Evolutionary conservation across 2,888 invertebrate genomes (phyloP), one percentile per base, ranked within the genome.

Genomic region (Agonopterix heracliana): DNA sequence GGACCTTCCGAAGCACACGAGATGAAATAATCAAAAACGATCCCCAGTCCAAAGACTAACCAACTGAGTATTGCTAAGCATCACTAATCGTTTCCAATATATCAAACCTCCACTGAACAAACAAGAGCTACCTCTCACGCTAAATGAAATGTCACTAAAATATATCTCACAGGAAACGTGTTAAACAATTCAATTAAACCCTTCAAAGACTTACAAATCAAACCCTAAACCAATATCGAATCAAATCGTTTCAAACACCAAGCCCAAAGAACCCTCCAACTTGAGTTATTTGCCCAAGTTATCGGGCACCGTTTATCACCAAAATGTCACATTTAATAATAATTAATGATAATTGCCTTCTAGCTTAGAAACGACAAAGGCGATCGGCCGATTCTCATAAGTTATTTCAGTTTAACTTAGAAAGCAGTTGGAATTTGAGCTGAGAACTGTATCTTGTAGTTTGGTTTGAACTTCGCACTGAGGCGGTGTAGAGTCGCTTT

Each of bases 321-420:
- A 60, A 72, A 77, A 68, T 78, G 86, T 86, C 86, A 81, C 82
- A 84, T 88, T 87, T 88, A 88, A 88, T 88, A 86, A 88, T 88
- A 85, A 88, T 87, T 85, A 87, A 88, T 87, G 87, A 84, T 88
- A 88, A 88, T 88, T 88, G 87, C 85, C 80, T 80, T 74, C 77
- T 71, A 82, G 88, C 87, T 87, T 85, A 86, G 71, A 72, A 71
- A 68, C 75, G 71, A 72, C 81, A 82, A 83, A 87, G 84, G 85
- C 88, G 85, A 87, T 87, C 82, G 87, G 82, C 78, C 85, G 81
- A 85, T 83, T 78, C 83, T 68, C 77, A 74, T 83, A 87, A 87
- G 82, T 87, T 84, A 85, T 85, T 87, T 85, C 80, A 81, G 85
- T 88, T 86, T 84, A 81, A 88, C 78, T 87, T 81, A 61, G 69